These are phyloP conservation scores for Sphaerophoria taeniata DNA, from an alignment of 2,888 invertebrate species.

Conservation along the genomic window DNA sequence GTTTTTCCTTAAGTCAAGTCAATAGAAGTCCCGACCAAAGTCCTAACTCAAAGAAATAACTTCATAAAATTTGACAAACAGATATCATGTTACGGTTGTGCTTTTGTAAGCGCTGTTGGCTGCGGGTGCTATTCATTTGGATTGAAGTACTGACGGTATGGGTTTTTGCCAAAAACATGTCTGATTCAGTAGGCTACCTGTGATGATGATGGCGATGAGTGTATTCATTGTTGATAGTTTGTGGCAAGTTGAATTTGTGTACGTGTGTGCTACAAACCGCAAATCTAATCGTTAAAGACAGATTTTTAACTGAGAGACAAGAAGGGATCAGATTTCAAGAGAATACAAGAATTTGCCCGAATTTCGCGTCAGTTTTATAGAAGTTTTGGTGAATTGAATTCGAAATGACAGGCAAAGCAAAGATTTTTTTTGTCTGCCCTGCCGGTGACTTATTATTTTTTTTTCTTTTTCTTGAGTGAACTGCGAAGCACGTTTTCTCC, in stretches of 20 bases:
- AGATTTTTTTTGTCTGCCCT: not conserved
- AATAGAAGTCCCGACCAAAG: slow-evolving; percentile 22
- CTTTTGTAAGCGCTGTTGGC: slow-evolving; percentile 1
- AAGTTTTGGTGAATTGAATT: slow-evolving; percentile 38
- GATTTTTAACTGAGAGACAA: slow-evolving; percentile 39
- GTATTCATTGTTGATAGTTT: slow-evolving; percentile 3
- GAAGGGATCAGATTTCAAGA: slow-evolving; percentile 66
- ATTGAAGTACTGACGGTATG: slow-evolving; percentile 43
- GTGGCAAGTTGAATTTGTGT: slow-evolving; percentile 28
- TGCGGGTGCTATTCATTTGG: not conserved
- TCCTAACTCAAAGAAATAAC: slow-evolving; percentile 70
- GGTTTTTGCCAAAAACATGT: slow-evolving; percentile 29
- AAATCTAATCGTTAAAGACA: slow-evolving; percentile 65
- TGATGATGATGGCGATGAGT: slow-evolving; percentile 11
- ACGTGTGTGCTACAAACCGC: slow-evolving; percentile 53
- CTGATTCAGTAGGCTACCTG: slow-evolving; percentile 27
- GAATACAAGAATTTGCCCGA: slow-evolving; percentile 27
- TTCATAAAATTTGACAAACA: slow-evolving; percentile 74
- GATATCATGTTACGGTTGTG: slow-evolving; percentile 67
- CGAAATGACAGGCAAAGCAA: slow-evolving; percentile 41
- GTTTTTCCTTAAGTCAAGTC: slow-evolving; percentile 29
- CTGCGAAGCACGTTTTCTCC: no score
- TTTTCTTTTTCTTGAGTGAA: not conserved
- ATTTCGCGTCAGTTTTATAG: slow-evolving; percentile 48
- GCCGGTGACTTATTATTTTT: not conserved